These are phyloP conservation scores for Tetraneura akinire DNA, from an alignment of 1,140 invertebrate species.

Conservation along the genomic window DNA sequence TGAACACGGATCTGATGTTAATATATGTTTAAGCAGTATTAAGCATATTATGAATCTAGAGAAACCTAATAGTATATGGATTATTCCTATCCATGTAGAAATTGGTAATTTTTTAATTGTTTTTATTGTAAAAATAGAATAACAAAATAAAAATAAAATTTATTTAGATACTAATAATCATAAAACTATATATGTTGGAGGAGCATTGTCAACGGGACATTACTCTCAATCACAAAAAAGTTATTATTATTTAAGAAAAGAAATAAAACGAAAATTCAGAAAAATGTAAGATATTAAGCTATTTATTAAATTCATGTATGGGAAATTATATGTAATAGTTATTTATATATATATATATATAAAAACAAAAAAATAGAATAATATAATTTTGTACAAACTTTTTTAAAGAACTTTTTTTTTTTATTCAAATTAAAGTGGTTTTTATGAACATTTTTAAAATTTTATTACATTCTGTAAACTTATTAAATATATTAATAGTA, in stretches of 20 bases:
- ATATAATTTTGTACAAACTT: too few species aligned
- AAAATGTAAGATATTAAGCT: slow-evolving; percentile 8
- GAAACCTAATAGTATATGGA: slow-evolving; percentile 42
- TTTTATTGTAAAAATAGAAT: neutral
- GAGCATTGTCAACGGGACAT: slow-evolving; percentile 21
- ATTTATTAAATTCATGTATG: too few species aligned
- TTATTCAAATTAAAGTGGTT: too few species aligned
- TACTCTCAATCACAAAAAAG: slow-evolving; percentile 35
- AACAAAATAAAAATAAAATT: neutral
- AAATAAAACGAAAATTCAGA: slow-evolving; percentile 37
- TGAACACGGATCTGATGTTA: neutral
- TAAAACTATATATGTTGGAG: slow-evolving; percentile 27
- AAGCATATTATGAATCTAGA: slow-evolving; percentile 35
- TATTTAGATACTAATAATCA: neutral
- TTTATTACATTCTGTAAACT: too few species aligned
- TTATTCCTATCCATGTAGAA: slow-evolving; percentile 36
- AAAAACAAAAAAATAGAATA: too few species aligned
- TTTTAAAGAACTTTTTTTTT: too few species aligned
- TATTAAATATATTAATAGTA: too few species aligned
- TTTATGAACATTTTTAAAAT: too few species aligned
- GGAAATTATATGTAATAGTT: too few species aligned
- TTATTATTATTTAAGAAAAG: slow-evolving; percentile 29
- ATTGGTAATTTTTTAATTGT: slow-evolving; percentile 16
- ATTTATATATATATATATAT: too few species aligned
- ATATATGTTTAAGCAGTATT: slow-evolving; percentile 37